Base-by-base conservation (phyloP, 2,797 vertebrate genomes). In the Buphagus erythrorhynchus region DNA sequence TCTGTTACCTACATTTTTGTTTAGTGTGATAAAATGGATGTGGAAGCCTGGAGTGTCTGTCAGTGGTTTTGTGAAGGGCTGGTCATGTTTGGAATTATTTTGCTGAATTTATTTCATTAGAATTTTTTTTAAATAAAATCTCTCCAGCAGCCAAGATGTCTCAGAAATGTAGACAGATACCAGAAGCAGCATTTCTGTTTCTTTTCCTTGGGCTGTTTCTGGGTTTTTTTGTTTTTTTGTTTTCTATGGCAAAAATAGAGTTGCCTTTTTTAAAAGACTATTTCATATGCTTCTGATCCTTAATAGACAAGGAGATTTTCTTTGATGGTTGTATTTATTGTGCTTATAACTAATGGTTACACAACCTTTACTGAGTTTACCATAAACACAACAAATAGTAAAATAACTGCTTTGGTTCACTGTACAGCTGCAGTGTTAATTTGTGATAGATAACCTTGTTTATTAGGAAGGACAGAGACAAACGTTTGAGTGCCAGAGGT, bases 131-230 rank as follows among this genome's bases (percentile, higher is more conserved):
- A 7, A 33, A 49, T 33, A 54, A 84, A 48, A 51, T 85, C 69
- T 81, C 95, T 68, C 88, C 77, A 95, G 45, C 92, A 95, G 93
- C 71, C 91, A 94, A 86, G 78, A 88, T 77, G 54, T 90, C 93
- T 96, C 90, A 95, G 92, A 95, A 92, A 77, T 88, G 46, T 71
- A 93, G 75, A 88, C 66, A 88, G 92, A 89, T 83, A 92, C 38
- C 86, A 97, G 97, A 97, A 96, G 82, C 83, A 89, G 72, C 42
- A 67, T 97, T 98, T 96, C 81, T 97, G 62, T 17, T 25, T 36
- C 29, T 80, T 94, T 10, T 48, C 17, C 29, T 13, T 61, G 25
- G 38, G 19, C 22, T 73, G 17, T 9, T 28, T 9, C 13, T 2
- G 9, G 18, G 8, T 5, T 33, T 46, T 26, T 46, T 22, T 8